Percentiles rank a stretch among this genome's conserved stretches.
Conservation (phyloP, 2,797 vertebrate species). For the Zenarchopterus dispar region DNA sequence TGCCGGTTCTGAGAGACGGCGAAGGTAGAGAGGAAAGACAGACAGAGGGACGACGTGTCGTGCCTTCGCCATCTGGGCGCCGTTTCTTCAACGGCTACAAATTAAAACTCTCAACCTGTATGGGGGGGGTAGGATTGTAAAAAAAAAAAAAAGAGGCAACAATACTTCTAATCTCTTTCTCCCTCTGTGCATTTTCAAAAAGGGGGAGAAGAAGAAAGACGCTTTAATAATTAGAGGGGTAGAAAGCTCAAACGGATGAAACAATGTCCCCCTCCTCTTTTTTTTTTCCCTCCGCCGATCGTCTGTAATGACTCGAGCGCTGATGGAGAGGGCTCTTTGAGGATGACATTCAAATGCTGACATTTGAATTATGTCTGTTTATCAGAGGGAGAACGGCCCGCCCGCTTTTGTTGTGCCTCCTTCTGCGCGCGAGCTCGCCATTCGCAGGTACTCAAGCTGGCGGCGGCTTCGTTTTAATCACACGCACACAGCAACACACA, state of each 20-base stretch:
- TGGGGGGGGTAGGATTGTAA: slow-evolving; percentile 86
- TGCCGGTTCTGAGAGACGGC: slow-evolving; percentile 79
- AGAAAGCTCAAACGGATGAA: slow-evolving; percentile 96
- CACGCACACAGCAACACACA: slow-evolving; percentile 25
- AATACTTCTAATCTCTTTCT: slow-evolving; percentile 99
- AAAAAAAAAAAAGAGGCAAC: slow-evolving; percentile 87
- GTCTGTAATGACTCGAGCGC: slow-evolving; percentile 92
- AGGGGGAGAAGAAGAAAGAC: slow-evolving; percentile 88
- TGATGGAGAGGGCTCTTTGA: slow-evolving; percentile 98
- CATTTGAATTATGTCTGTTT: slow-evolving; percentile 99
- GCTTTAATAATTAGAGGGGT: slow-evolving; percentile 99
- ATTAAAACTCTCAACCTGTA: slow-evolving; percentile 99
- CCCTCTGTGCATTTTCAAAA: slow-evolving; percentile 95
- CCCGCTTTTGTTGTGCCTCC: slow-evolving; percentile 81
- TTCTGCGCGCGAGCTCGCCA: slow-evolving; percentile 27
- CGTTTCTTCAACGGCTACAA: slow-evolving; percentile 90
- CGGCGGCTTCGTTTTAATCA: slow-evolving; percentile 58
- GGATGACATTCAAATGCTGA: slow-evolving; percentile 99
- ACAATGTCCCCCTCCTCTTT: slow-evolving; percentile 84
- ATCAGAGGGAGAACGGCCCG: slow-evolving; percentile 76
- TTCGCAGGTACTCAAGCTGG: slow-evolving; percentile 70
- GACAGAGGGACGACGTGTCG: slow-evolving; percentile 64
- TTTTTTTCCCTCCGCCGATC: slow-evolving; percentile 83
- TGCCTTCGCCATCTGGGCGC: slow-evolving; percentile 92
- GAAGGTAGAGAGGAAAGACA: slow-evolving; percentile 53